Conservation (phyloP, 2,113 vertebrate genomes). For the Odontesthes bonariensis region DNA sequence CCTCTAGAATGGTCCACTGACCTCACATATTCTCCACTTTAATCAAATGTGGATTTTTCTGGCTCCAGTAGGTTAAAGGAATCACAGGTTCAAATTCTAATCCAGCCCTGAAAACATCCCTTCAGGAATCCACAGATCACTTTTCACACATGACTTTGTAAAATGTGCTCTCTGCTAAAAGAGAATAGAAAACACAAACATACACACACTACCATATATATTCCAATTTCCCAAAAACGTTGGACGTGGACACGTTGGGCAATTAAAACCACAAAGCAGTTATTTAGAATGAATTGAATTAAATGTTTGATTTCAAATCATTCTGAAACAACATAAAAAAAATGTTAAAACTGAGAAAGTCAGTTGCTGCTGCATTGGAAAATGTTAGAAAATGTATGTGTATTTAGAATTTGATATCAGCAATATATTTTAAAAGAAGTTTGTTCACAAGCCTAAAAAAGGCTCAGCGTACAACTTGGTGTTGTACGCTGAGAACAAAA, state of each 20-base stretch:
- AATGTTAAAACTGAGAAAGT: too few relatives aligned
- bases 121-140: background rate
- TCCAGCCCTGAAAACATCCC: conserved; percentile 12
- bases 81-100: background rate
- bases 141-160: background rate
- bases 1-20: background rate
- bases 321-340: too few relatives aligned
- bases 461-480: too few relatives aligned
- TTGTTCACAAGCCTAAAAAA: background rate
- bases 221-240: background rate
- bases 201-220: too few relatives aligned
- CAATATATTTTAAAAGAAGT: background rate
- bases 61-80: background rate
- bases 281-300: too few relatives aligned
- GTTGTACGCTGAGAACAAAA: background rate
- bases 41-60: conserved; percentile 30
- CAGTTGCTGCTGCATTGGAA: background rate
- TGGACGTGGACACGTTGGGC: too few relatives aligned
- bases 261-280: too few relatives aligned
- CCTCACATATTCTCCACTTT: background rate
- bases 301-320: too few relatives aligned
- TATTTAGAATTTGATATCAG: too few relatives aligned
- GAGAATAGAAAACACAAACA: background rate
- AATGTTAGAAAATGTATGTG: too few relatives aligned
- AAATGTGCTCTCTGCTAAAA: background rate